Evolutionary conservation across 2,113 vertebrate genomes (phyloP), one percentile per base, ranked within the genome.

Genomic region (Brienomyrus longianalis): DNA sequence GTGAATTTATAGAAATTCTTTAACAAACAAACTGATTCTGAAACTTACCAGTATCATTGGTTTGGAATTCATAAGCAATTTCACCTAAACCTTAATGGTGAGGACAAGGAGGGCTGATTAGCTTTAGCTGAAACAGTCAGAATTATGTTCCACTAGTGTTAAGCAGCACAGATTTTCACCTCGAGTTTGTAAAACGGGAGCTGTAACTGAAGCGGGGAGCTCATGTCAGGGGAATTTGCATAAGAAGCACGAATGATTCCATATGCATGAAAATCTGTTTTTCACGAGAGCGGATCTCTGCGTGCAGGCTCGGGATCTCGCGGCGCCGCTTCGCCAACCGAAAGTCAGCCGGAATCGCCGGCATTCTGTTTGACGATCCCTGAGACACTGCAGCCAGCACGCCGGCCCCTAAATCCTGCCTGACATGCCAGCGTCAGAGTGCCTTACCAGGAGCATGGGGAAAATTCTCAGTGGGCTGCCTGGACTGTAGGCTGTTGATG

Each of bases 101-200:
- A 80, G 74, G 31, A 19, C 35, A 39, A 80, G 74, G 31, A 80
- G 35, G 31, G 6, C 74, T 80, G 74, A 80, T 80, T 80, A 80
- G 74, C n/a, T 1, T 80, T 80, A 80, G 35, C 74, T 80, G 74
- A 80, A 80, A 80, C 74, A 80, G 74, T 80, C 35, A 19, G 13
- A 80, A 80, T 80, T 80, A 80, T 39, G 74, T 80, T 80, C 74
- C 74, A 80, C 74, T 80, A 35, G 74, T 80, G 74, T 80, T 80
- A 80, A 43, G 74, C 31, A 17, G 74, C 62, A 70, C 62, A 70
- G 62, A 70, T 80, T 80, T 80, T 80, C 74, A 70, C 62, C 62
- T 70, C 62, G 62, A 70, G 62, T 70, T 80, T 80, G 74, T 80
- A 39, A 80, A 80, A 80, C 15, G 35, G 74, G 74, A 80, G 74